Base-by-base conservation (phyloP, 2,797 vertebrate genomes). In the Nyctibius grandis region DNA sequence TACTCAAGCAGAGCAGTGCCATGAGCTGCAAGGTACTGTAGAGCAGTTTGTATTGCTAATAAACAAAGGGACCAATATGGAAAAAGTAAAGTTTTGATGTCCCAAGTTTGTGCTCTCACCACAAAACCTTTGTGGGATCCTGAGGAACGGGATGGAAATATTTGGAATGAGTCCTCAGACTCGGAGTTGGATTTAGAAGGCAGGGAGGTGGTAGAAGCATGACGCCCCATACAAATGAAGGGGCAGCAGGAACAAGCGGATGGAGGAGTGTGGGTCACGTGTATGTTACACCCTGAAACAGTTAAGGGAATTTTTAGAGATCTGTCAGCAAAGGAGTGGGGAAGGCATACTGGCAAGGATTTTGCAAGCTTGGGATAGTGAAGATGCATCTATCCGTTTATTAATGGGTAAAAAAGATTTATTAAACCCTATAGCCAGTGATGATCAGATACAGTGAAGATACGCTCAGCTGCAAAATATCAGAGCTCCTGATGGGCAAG, bases 1-100 rank as follows among this genome's bases (percentile, higher is more conserved):
- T 45, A 8, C 33, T 53, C n/a, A 38, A 28, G n/a, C n/a, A 45
- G 73, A 68, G 29, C 0, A 0, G 47, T 86, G 36, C 61, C 26
- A 34, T 14, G 9, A 11, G 36, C 51, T 67, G 44, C 17, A 22
- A 67, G 53, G 11, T 36, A 44, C 53, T 36, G 17, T 21, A 67
- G 33, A 50, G 28, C 2, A 1, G 16, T 33, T n/a, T 28, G 38
- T 33, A 40, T 31, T 31, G 31, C 54, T 68, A 48, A 75, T 26
- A 42, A 61, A 54, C 0, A 0, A 56, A 63, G 29, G 64, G 51
- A 40, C 45, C 45, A 36, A 15, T 15, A 22, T 1, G n/a, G 65
- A 45, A 56, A 54, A 60, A 23, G 56, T 33, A 83, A 48, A 14
- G 31, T 36, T 75, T 68, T 2, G 0, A n/a, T 48, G 67, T 79